phyloP scores from a whole-genome alignment of 2,113 vertebrate species.

The Sinocyclocheilus rhinocerous region DNA sequence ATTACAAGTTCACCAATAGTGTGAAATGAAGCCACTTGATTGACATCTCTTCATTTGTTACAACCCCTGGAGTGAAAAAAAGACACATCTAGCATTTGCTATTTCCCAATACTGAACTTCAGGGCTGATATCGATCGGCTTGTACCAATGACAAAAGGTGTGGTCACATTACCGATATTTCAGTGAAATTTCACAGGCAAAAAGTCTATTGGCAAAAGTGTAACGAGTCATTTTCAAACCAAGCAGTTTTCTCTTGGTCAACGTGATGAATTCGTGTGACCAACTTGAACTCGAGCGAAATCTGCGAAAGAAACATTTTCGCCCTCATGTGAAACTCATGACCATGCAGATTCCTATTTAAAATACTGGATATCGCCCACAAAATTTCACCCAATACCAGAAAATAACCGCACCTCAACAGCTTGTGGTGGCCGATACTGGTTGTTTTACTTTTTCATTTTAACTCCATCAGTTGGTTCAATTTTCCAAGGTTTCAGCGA shows the following conservation, averaged over 20 bases:
- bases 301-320: too few species aligned
- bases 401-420: neutral
- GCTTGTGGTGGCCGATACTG: neutral
- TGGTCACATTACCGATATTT: neutral
- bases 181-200: neutral
- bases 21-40: neutral
- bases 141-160: neutral
- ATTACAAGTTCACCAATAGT: neutral
- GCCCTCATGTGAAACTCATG: neutral
- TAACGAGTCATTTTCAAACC: too few species aligned
- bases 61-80: neutral
- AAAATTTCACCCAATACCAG: neutral
- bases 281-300: too few species aligned
- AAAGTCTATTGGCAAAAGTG: too few species aligned
- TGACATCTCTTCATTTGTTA: neutral
- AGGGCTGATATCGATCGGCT: neutral
- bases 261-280: too few species aligned
- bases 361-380: neutral
- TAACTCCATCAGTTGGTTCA: neutral
- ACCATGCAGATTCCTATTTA: neutral
- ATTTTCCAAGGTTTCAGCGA: too few species aligned
- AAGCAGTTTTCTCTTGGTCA: too few species aligned
- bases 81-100: neutral
- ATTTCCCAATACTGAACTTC: neutral
- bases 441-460: neutral